Evolutionary conservation across 2,888 invertebrate genomes (phyloP).

Genomic region (Galerucella pusilla): DNA sequence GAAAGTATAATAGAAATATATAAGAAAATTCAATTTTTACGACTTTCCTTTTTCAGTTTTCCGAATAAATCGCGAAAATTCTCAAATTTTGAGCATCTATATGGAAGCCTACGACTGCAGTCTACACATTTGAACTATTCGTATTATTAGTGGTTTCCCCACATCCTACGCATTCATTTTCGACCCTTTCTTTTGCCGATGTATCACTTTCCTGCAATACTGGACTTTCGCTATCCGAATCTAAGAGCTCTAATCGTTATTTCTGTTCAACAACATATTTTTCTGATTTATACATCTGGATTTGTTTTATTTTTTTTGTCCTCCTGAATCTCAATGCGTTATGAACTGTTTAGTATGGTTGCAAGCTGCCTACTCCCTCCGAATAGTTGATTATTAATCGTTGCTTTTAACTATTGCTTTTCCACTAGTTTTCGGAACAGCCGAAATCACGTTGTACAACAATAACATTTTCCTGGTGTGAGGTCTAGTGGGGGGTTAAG

Average conservation of each 20-base stretch:
- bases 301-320: neutral
- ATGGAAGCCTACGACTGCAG: neutral
- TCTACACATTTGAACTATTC: neutral
- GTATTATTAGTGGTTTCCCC: neutral
- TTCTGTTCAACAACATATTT: neutral
- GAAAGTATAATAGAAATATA: neutral
- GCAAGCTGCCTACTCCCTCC: neutral
- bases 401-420: neutral
- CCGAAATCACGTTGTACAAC: neutral
- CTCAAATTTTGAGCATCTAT: neutral
- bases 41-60: conserved; percentile 2
- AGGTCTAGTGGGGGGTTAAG: neutral
- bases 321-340: conserved; percentile 1
- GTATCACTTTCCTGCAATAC: neutral
- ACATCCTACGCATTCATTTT: neutral
- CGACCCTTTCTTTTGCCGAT: neutral
- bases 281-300: neutral
- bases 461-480: conserved; percentile 10
- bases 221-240: conserved; percentile 5
- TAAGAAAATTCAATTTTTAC: neutral
- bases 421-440: neutral
- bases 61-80: neutral
- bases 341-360: neutral
- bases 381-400: no score
- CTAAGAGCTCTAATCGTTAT: neutral